Percentiles rank a stretch among this genome's conserved stretches.
phyloP scores from a whole-genome alignment of 2,113 vertebrate species.

The Zosterops hypoxanthus region DNA sequence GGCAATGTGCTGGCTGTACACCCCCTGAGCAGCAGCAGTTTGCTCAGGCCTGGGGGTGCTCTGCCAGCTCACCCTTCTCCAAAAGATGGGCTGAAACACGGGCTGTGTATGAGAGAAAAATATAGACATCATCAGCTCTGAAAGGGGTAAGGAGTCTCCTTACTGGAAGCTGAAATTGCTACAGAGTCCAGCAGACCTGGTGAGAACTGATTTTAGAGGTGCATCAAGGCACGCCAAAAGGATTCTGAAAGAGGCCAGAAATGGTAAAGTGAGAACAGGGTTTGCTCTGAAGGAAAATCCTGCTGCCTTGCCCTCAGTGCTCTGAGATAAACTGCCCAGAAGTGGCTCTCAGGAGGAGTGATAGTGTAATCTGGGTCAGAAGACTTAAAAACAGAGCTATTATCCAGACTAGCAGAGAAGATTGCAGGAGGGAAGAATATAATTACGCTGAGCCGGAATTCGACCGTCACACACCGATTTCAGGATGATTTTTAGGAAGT shows the following conservation, averaged over 20 bases:
- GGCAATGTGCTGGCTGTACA: background rate
- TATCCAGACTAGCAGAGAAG: background rate
- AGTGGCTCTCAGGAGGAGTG: background rate
- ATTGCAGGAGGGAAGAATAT: background rate
- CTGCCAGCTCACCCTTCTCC: background rate
- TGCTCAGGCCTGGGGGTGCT: background rate
- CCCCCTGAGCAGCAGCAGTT: background rate
- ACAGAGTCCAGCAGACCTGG: background rate
- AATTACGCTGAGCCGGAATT: background rate
- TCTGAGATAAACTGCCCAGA: background rate
- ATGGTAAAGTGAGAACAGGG: background rate
- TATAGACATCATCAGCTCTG: background rate
- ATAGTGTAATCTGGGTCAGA: background rate
- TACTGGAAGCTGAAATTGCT: background rate
- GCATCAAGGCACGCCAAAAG: background rate
- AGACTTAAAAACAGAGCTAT: slow-evolving; percentile 27
- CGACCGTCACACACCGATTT: background rate
- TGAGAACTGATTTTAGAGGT: background rate
- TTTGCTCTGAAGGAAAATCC: background rate
- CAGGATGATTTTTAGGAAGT: background rate
- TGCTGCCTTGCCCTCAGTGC: background rate
- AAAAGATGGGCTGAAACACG: background rate
- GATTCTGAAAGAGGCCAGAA: background rate
- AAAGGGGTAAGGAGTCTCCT: background rate
- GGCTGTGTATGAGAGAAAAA: background rate